Evolutionary conservation across 2,113 vertebrate genomes (phyloP), one percentile per base, ranked within the genome.

Genomic region (Chaetorhynchus papuensis): DNA sequence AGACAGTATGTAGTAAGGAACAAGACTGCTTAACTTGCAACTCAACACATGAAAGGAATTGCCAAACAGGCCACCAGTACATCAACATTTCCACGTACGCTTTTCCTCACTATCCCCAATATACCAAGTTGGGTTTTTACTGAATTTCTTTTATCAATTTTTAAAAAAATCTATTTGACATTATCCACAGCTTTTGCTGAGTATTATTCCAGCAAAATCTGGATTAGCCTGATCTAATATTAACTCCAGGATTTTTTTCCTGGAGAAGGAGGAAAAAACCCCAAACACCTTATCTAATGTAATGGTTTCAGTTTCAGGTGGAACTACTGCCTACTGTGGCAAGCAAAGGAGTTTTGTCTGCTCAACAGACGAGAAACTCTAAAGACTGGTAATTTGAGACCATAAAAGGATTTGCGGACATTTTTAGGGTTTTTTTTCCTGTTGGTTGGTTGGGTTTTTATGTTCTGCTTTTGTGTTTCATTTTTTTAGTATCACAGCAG

Each of bases 191-290:
- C 19, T 94, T 66, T 91, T 60, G 30, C 9, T 35, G 16, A 59
- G 11, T 28, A 64, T 52, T 88, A 44, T 20, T 88, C 20, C 80
- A 89, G 41, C 28, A 83, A 63, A 85, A 54, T 33, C 17, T 42
- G 26, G 10, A 68, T 82, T 31, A 60, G 35, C 30, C 63, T 21
- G 11, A 30, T 90, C 12, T 44, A 56, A 6, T 22, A 72, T 41
- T 76, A 87, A 27, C 6, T n/a, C 37, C 23, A 44, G 9, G 39
- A 19, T 52, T 59, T 84, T 83, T 33, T 66, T 84, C 56, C 50
- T 52, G 11, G 2, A 11, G 23, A 2, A 6, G 11, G 6, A 52
- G 4, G 5, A 27, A 61, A 81, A 69, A 61, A 22, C 0, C 5
- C 16, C 20, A 1, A 49, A 33, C 19, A 11, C 11, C 22, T 69